Evolutionary conservation across 2,113 vertebrate species (phyloP), one percentile per base, ranked within the genome.

Genomic region (Scortum barcoo): DNA sequence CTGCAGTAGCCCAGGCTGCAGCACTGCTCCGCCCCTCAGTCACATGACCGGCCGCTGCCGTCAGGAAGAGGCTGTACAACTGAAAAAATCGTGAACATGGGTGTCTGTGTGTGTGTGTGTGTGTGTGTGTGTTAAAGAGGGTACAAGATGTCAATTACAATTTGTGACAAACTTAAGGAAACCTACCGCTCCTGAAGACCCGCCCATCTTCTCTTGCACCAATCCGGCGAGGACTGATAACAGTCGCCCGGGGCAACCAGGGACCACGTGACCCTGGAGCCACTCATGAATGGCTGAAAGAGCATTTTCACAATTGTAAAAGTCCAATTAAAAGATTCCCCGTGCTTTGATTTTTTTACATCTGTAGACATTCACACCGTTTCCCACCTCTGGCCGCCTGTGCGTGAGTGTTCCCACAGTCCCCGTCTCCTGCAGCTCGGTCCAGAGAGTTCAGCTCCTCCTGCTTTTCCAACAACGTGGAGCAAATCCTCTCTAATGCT

Each of bases 61-160:
- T 97, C 92, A 99, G 93, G 87, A 98, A 99, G 22, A 99, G 92
- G 85, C 97, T 97, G 0, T 99, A 99, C 56, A 99, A 89, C 98
- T 96, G 70, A 9, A 40, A 65, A 3, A 84, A 33, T 53, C 44
- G 44, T 0, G 20, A 44, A 17, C 13, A 36, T 14, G 19, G 72
- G 70, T 8, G 36, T 0, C 33, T 58, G n/a, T 68, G 42, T 61
- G 72, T 36, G 17, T 28, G 16, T 24, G 17, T 36, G 24, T 5
- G 60, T 78, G 24, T 20, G 16, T 28, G 38, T 2, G 58, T 48
- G 22, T 24, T 19, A 7, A 65, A 51, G 19, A 38, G 5, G 12
- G 56, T 6, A 4, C 11, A 4, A 65, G 26, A 26, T 33, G 50
- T 67, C 28, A 11, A 30, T 16, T 9, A 16, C 33, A 2, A 30